Evolutionary conservation across 2,797 vertebrate genomes (phyloP).

Genomic region (Pseudocheirus occidentalis): DNA sequence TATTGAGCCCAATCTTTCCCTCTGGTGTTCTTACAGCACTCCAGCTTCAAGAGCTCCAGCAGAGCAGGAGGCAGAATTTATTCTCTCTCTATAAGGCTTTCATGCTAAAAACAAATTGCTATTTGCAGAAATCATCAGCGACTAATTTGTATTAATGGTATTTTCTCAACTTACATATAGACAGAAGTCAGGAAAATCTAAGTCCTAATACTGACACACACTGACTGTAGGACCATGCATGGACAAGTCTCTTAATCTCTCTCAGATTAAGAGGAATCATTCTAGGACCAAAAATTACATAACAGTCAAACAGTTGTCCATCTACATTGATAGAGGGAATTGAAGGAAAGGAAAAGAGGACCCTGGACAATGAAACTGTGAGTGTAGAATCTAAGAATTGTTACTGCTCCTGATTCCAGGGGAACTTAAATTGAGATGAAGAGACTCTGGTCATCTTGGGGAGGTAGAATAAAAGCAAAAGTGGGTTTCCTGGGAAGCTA

Average conservation of each 20-base stretch:
- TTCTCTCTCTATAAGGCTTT: neutral
- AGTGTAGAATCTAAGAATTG: neutral
- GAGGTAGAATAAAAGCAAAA: neutral
- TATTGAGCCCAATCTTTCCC: neutral
- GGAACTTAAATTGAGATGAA: neutral
- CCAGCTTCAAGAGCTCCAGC: neutral
- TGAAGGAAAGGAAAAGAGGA: neutral
- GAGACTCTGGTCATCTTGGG: neutral
- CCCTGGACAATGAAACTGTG: neutral
- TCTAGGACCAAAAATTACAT: neutral
- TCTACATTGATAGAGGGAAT: neutral
- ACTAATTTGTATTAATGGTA: slow-evolving; percentile 53
- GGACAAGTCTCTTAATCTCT: neutral
- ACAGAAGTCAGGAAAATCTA: neutral
- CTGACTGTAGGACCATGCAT: neutral
- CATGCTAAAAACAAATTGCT: slow-evolving; percentile 50
- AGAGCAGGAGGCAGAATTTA: neutral
- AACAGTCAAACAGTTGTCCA: neutral
- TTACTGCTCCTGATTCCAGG: neutral
- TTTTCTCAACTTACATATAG: slow-evolving; percentile 18
- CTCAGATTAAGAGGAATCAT: neutral
- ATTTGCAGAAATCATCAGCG: slow-evolving; percentile 47
- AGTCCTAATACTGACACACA: neutral
- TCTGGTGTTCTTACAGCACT: neutral
- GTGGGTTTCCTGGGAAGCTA: neutral